Percentiles rank a stretch among this genome's conserved stretches.
phyloP scores from a whole-genome alignment of 2,113 vertebrate species.

The Accipiter cooperii region DNA sequence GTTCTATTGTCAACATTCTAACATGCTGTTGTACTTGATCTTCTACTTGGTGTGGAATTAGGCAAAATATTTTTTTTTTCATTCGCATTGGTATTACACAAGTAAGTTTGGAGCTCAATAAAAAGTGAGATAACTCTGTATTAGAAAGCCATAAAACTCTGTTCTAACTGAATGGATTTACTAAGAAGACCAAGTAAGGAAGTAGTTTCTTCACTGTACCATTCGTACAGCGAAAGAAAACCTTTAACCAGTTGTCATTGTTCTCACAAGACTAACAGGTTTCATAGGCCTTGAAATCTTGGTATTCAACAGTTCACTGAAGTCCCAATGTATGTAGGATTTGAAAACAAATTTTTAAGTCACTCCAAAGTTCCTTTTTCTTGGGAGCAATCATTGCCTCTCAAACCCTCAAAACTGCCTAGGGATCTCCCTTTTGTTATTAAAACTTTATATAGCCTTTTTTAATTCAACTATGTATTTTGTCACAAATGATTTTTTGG shows the following conservation, averaged over 20 bases:
- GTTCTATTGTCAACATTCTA: conserved; percentile 20
- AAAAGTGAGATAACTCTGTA: not conserved
- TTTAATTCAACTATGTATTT: not conserved
- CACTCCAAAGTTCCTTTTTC: not conserved
- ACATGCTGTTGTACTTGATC: not conserved
- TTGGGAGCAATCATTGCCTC: not conserved
- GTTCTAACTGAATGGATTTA: not conserved
- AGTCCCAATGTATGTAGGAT: not conserved
- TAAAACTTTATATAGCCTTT: not conserved
- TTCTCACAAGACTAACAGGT: not conserved
- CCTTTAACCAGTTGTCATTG: not conserved
- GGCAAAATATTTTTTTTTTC: not conserved
- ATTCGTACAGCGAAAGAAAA: not conserved
- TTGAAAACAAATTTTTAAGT: not conserved
- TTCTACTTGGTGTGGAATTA: conserved; percentile 45
- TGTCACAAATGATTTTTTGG: not conserved
- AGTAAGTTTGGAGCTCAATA: not conserved
- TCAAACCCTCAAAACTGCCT: not conserved
- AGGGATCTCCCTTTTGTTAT: not conserved
- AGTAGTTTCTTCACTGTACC: not conserved
- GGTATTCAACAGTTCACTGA: not conserved
- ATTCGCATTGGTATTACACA: not conserved
- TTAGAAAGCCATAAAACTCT: not conserved
- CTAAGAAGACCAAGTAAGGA: not conserved
- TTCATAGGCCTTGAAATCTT: not conserved